phyloP scores from a whole-genome alignment of 2,888 invertebrate species.

The Loripinus fragilis region DNA sequence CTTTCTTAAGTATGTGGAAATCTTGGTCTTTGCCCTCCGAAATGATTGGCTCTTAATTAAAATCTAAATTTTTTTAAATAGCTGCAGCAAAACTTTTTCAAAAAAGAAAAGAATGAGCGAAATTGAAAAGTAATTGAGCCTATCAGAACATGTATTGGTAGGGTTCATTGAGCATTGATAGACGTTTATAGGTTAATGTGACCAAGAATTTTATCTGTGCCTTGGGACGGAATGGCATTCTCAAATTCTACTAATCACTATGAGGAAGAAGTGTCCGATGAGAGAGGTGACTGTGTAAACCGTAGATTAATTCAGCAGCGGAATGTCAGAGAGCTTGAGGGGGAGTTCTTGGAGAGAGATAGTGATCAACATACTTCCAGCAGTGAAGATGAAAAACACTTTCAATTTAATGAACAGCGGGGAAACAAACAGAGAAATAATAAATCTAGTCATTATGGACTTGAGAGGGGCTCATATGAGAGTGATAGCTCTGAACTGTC shows the following conservation, averaged over 20 bases:
- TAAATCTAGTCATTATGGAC: neutral
- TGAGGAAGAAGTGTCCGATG: neutral
- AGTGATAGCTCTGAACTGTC: conserved; percentile 5
- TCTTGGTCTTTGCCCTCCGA: no score
- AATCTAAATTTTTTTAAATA: no score
- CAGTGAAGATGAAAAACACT: neutral
- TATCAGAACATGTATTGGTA: no score
- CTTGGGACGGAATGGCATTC: neutral
- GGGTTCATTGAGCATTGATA: no score
- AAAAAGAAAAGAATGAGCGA: no score
- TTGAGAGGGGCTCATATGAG: neutral
- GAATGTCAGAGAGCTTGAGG: neutral
- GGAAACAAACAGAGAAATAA: neutral
- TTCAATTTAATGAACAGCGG: conserved; percentile 16
- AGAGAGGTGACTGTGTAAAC: neutral
- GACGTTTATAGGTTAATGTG: no score
- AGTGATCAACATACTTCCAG: neutral
- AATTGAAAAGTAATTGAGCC: no score
- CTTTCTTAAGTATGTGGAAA: no score
- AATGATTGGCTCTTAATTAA: no score
- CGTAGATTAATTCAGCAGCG: conserved; percentile 5
- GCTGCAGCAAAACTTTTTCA: no score
- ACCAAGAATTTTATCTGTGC: no score
- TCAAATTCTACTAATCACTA: neutral
- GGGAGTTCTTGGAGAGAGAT: neutral